Percentiles rank a stretch among this genome's conserved stretches.
phyloP scores from a whole-genome alignment of 2,888 invertebrate genomes.

The Deilephila porcellus region DNA sequence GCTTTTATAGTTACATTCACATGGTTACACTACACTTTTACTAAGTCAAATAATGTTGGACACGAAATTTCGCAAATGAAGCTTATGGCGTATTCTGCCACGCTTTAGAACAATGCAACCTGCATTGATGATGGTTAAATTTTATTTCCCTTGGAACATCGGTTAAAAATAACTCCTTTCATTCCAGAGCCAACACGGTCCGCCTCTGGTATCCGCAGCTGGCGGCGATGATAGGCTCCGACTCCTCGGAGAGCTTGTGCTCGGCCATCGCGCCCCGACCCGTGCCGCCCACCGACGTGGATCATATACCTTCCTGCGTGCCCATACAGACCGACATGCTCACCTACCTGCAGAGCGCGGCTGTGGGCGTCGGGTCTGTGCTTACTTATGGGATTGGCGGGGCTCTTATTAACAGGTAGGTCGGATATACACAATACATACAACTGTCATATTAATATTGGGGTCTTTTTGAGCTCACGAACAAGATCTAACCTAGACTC shows the following conservation, averaged over 20 bases:
- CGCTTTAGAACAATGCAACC: too few relatives aligned
- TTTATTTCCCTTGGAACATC: too few relatives aligned
- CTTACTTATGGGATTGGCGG: slow-evolving; percentile 86
- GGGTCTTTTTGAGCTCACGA: too few relatives aligned
- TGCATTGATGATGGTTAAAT: too few relatives aligned
- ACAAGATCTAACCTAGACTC: too few relatives aligned
- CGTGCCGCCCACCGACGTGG: slow-evolving; percentile 36
- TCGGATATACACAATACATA: neutral
- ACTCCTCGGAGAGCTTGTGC: slow-evolving; percentile 63
- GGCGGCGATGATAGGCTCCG: slow-evolving; percentile 87
- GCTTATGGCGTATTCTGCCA: too few relatives aligned
- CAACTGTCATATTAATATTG: neutral
- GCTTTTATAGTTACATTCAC: too few relatives aligned
- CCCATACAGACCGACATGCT: slow-evolving; percentile 82
- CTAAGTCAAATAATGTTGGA: too few relatives aligned
- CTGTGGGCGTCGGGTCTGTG: slow-evolving; percentile 86
- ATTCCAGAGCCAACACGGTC: slow-evolving; percentile 89
- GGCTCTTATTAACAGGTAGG: slow-evolving; percentile 67
- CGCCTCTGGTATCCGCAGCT: slow-evolving; percentile 95
- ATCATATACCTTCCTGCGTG: slow-evolving; percentile 50
- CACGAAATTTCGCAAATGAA: too few relatives aligned
- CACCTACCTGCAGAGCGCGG: slow-evolving; percentile 88
- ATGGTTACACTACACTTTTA: too few relatives aligned
- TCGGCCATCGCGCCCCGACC: slow-evolving; percentile 66
- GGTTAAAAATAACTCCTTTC: slow-evolving; percentile 27